Evolutionary conservation across 2,797 vertebrate species (phyloP).

Genomic region (Lophius americanus): DNA sequence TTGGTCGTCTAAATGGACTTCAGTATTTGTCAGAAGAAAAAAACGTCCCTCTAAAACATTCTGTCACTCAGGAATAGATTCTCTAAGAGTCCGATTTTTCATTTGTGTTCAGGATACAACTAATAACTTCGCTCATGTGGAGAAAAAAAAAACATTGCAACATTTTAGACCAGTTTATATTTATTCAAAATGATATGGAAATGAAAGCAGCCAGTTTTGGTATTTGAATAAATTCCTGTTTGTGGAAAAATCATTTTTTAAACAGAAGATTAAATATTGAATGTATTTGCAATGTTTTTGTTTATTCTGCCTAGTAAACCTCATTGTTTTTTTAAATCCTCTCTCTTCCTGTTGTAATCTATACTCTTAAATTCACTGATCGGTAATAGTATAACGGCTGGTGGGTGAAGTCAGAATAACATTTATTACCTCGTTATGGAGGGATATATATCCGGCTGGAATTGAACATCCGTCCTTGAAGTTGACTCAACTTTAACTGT

Average conservation of each 20-base stretch:
- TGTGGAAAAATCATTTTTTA: slow-evolving; percentile 14
- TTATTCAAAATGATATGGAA: not conserved
- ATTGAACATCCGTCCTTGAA: too few species aligned
- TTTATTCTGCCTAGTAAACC: slow-evolving; percentile 51
- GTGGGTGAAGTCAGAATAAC: too few species aligned
- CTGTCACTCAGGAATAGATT: not conserved
- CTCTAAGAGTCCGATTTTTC: not conserved
- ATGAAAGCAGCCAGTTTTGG: not conserved
- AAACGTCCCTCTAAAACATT: not conserved
- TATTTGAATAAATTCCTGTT: not conserved
- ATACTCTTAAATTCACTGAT: too few species aligned
- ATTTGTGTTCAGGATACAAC: not conserved
- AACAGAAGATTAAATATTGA: slow-evolving; percentile 17
- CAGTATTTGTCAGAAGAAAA: not conserved
- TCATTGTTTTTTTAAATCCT: slow-evolving; percentile 6
- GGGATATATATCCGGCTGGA: too few species aligned
- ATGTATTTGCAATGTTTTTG: slow-evolving; percentile 1
- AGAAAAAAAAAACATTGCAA: not conserved
- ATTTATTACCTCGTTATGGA: too few species aligned
- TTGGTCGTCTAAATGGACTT: not conserved
- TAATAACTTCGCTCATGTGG: not conserved
- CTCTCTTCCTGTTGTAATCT: not conserved
- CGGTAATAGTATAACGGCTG: too few species aligned
- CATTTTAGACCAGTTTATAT: slow-evolving; percentile 19
- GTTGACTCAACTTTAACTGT: too few species aligned